Percentiles rank a stretch among this genome's conserved stretches.
phyloP scores from a whole-genome alignment of 2,888 invertebrate genomes.

The Spilosoma lubricipeda region DNA sequence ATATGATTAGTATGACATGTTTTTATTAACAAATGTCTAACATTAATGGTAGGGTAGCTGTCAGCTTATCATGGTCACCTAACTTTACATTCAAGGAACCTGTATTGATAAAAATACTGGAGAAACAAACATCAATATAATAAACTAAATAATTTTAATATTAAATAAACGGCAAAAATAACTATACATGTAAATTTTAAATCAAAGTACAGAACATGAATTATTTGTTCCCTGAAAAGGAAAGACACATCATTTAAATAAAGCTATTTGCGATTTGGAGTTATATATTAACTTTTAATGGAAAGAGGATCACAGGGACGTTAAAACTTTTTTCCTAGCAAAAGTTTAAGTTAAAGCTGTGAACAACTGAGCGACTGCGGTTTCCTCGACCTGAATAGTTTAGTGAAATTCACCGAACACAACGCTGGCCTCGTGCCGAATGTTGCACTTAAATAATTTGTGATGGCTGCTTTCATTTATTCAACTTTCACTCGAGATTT shows the following conservation, averaged over 20 bases:
- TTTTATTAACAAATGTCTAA: not conserved
- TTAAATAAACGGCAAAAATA: slow-evolving; percentile 16
- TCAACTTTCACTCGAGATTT: slow-evolving; percentile 71
- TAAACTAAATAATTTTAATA: not conserved
- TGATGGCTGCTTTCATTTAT: slow-evolving; percentile 82
- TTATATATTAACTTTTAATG: slow-evolving; percentile 49
- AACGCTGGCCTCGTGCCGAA: slow-evolving; percentile 80
- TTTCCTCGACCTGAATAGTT: slow-evolving; percentile 82
- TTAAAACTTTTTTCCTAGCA: slow-evolving; percentile 57
- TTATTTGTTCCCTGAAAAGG: slow-evolving; percentile 41
- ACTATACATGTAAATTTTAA: slow-evolving; percentile 37
- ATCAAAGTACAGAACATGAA: slow-evolving; percentile 39
- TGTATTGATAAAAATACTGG: not conserved
- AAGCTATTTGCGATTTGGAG: slow-evolving; percentile 41
- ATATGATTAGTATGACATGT: not conserved
- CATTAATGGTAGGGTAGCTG: not conserved
- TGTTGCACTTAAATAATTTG: slow-evolving; percentile 82
- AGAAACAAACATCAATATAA: not conserved
- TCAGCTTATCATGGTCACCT: not conserved
- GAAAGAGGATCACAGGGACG: slow-evolving; percentile 50
- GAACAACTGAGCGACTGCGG: slow-evolving; percentile 79
- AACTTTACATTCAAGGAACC: not conserved
- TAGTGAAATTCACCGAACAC: slow-evolving; percentile 76
- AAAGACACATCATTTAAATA: slow-evolving; percentile 31
- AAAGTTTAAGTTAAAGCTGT: slow-evolving; percentile 69